These are phyloP conservation scores for Prionailurus viverrinus DNA, from an alignment of 2,113 vertebrate species.

Conservation along the genomic window DNA sequence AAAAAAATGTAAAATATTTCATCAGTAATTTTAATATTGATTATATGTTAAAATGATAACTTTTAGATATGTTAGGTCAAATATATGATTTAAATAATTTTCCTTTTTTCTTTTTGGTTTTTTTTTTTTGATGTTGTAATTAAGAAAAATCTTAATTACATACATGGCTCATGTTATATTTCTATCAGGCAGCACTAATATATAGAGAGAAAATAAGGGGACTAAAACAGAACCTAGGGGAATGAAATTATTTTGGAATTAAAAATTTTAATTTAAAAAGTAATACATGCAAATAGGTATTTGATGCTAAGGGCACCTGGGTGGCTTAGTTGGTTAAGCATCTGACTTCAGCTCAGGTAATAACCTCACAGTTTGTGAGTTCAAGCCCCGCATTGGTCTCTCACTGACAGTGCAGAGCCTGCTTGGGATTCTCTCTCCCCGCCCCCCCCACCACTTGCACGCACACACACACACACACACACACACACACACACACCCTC, in stretches of 20 bases:
- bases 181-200: background rate
- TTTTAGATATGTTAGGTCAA: background rate
- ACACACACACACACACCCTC: no score
- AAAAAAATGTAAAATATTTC: background rate
- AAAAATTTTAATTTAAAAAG: constrained; percentile 29
- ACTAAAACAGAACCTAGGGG: background rate
- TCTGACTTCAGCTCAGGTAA: no score
- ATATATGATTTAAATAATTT: background rate
- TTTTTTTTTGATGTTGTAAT: background rate
- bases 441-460: no score
- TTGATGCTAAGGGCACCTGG: no score
- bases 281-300: background rate
- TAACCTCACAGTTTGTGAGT: no score
- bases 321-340: no score
- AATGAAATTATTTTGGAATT: background rate
- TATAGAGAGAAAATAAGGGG: background rate
- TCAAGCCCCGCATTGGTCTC: no score
- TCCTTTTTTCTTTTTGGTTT: background rate
- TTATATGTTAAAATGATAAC: background rate
- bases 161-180: background rate
- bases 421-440: no score
- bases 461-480: no score
- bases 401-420: no score
- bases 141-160: background rate
- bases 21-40: background rate